A percentile compares a stretch with the other conserved stretches of the same genome.
Evolutionary conservation across 2,113 vertebrate genomes (phyloP).

Genomic region (Rostratula benghalensis): DNA sequence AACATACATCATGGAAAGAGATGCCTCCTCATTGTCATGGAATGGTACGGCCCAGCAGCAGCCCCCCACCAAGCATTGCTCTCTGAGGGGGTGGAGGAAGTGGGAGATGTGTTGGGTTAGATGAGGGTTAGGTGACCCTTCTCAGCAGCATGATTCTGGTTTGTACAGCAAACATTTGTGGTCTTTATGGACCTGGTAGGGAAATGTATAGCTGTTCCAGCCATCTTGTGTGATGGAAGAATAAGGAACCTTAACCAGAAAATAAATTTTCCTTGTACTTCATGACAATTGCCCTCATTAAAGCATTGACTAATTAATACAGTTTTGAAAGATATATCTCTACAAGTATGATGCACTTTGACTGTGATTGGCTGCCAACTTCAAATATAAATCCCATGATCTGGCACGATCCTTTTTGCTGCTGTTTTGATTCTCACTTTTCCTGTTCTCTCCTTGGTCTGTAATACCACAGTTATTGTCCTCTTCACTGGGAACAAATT

Average conservation of each 20-base stretch:
- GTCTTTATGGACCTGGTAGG: neutral
- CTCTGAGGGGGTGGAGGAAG: neutral
- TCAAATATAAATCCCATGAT: neutral
- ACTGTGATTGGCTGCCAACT: neutral
- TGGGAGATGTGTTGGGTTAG: neutral
- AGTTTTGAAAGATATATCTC: neutral
- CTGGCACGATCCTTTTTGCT: neutral
- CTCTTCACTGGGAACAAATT: neutral
- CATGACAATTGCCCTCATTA: neutral
- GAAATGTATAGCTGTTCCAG: neutral
- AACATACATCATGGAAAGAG: constrained; percentile 95
- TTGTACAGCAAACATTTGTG: neutral
- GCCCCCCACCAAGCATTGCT: neutral
- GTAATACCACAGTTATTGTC: neutral
- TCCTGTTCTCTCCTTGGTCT: neutral
- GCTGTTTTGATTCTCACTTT: neutral
- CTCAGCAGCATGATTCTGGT: neutral
- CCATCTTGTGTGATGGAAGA: neutral
- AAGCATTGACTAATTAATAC: neutral
- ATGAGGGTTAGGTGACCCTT: neutral
- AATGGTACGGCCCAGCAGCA: constrained; percentile 82
- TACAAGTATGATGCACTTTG: neutral
- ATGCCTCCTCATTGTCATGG: constrained; percentile 98
- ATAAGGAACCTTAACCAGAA: neutral
- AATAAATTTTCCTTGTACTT: neutral